Evolutionary conservation across 1,140 invertebrate species (phyloP), one percentile per base, ranked within the genome.

Genomic region (Sesamia nonagrioides): DNA sequence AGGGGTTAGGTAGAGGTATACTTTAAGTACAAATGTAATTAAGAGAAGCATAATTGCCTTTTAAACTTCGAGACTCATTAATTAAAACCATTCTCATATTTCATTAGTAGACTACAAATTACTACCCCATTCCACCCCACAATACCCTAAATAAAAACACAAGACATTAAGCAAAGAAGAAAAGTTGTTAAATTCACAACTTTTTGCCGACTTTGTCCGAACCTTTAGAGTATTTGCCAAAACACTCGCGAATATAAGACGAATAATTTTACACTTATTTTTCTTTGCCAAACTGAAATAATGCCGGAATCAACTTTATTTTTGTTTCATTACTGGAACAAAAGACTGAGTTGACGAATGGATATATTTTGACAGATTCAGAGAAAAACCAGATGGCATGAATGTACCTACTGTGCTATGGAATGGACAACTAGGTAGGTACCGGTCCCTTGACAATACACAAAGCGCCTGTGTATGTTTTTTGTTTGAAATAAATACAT

Each of bases 161-260:
- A 72, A 48, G 11, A 74, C 72, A 60, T 74, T 74, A 48, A 60
- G 61, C 37, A 21, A 74, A 56, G 50, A 37, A 72, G 61, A 66
- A 60, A 60, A 74, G 56, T 74, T 74, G 48, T 74, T 45, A 60
- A 74, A 60, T 45, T 74, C 37, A 60, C 56, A 74, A 74, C 54
- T 74, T 74, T 52, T 18, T 56, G 18, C 56, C 56, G 72, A 74
- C 40, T 74, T 15, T 58, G 18, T 74, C 54, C 54, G 27, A 60
- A n/a, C 18, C 40, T 54, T 18, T 21, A 27, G 37, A 45, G 13
- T 52, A 66, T 66, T 72, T 74, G 72, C 40, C 18, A 74, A 60
- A 74, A 74, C 54, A 74, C 72, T 74, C 72, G 18, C 18, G 42
- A 61, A 50, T 69, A 18, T 50, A 48, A 48, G 42, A 42, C 66